phyloP scores from a whole-genome alignment of 2,797 vertebrate genomes.

The Gouania willdenowi region DNA sequence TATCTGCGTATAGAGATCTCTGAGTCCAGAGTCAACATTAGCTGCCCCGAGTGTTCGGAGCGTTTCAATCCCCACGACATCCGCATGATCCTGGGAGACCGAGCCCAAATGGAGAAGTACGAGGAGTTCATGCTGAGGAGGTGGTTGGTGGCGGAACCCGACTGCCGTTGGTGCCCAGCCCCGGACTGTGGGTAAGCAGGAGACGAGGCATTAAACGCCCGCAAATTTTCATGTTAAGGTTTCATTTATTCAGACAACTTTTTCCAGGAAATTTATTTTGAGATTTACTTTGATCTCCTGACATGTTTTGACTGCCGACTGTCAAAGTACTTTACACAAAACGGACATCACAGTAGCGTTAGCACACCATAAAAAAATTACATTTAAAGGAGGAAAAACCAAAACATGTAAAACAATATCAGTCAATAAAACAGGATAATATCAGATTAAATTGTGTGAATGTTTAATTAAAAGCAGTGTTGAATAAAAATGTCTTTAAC shows the following conservation, averaged over 20 bases:
- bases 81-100: slow-evolving; percentile 90
- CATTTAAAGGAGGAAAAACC: too few species aligned
- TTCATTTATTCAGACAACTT: too few species aligned
- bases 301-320: too few species aligned
- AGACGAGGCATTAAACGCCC: background rate
- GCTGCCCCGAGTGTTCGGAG: slow-evolving; percentile 97
- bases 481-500: too few species aligned
- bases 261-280: too few species aligned
- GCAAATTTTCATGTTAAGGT: too few species aligned
- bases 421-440: too few species aligned
- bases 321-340: slow-evolving; percentile 1
- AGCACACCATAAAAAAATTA: background rate
- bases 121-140: slow-evolving; percentile 98
- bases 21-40: slow-evolving; percentile 95
- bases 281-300: too few species aligned
- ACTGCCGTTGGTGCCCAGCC: slow-evolving; percentile 98
- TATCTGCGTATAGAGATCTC: slow-evolving; percentile 98
- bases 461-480: too few species aligned
- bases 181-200: slow-evolving; percentile 92
- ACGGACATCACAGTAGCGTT: slow-evolving; percentile 36
- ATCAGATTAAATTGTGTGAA: too few species aligned
- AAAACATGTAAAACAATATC: too few species aligned
- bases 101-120: slow-evolving; percentile 95
- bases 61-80: slow-evolving; percentile 98
- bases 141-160: slow-evolving; percentile 94